phyloP scores from a whole-genome alignment of 2,113 vertebrate species.

The Clarias macrocephalus region DNA sequence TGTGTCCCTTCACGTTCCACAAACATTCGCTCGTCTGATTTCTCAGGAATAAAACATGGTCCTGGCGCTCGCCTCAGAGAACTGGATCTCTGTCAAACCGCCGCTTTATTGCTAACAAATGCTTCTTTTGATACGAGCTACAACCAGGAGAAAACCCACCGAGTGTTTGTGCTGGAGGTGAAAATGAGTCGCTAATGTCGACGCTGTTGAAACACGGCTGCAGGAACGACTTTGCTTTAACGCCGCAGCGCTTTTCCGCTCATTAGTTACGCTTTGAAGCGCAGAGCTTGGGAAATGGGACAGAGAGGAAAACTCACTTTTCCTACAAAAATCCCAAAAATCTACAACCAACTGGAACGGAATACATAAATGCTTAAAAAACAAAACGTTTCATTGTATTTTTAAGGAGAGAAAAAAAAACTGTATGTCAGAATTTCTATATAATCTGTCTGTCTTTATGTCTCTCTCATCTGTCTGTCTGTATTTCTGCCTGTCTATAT shows the following conservation, averaged over 20 bases:
- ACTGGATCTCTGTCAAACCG: slow-evolving; percentile 72
- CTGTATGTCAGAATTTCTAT: no score
- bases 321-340: slow-evolving; percentile 65
- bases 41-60: slow-evolving; percentile 65
- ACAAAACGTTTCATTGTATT: background rate
- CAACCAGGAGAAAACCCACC: slow-evolving; percentile 60
- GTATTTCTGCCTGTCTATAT: background rate
- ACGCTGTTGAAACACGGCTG: slow-evolving; percentile 64
- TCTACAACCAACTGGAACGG: slow-evolving; percentile 67
- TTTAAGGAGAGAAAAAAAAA: background rate
- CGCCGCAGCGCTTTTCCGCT: slow-evolving; percentile 70
- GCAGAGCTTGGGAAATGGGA: slow-evolving; percentile 68
- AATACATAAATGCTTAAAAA: slow-evolving; percentile 17
- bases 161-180: slow-evolving; percentile 76
- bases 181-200: slow-evolving; percentile 72
- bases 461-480: background rate
- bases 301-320: slow-evolving; percentile 59
- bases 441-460: background rate
- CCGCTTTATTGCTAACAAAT: slow-evolving; percentile 78
- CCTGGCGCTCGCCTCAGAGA: slow-evolving; percentile 63
- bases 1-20: slow-evolving; percentile 48
- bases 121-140: slow-evolving; percentile 71
- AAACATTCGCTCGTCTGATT: slow-evolving; percentile 60
- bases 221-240: slow-evolving; percentile 63
- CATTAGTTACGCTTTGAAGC: slow-evolving; percentile 72